These are phyloP conservation scores for Eupithecia pulchellata DNA, from an alignment of 2,888 invertebrate genomes.

Conservation along the genomic window DNA sequence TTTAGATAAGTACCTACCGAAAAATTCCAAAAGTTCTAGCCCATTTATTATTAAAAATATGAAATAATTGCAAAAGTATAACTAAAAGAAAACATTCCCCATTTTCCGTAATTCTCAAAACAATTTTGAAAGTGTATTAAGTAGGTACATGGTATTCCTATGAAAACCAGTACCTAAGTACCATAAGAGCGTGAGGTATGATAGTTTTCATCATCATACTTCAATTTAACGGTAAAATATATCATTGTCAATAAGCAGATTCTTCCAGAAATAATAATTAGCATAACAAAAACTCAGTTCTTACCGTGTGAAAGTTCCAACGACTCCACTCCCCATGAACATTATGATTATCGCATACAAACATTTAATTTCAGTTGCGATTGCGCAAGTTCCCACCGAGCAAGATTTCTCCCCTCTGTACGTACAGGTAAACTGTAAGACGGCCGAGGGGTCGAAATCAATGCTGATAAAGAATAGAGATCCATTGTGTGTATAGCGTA, in stretches of 20 bases:
- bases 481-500: constrained; percentile 80
- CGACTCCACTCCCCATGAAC: constrained; percentile 68
- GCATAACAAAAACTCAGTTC: constrained; percentile 61
- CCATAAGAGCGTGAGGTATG: background rate
- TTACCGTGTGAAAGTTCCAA: constrained; percentile 75
- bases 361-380: constrained; percentile 78
- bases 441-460: constrained; percentile 79
- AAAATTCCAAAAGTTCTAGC: background rate
- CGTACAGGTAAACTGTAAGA: constrained; percentile 79
- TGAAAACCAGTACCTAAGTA: background rate
- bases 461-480: constrained; percentile 75
- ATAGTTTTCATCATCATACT: background rate
- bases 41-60: background rate
- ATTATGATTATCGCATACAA: constrained; percentile 69
- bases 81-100: background rate
- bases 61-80: background rate
- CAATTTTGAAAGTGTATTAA: background rate
- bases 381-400: constrained; percentile 78
- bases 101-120: background rate
- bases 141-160: background rate
- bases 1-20: no score
- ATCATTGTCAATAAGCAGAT: constrained; percentile 39
- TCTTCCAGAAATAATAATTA: constrained; percentile 51
- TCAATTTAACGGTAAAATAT: constrained; percentile 50
- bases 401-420: constrained; percentile 76